phyloP scores from a whole-genome alignment of 2,113 vertebrate genomes.

The Cyanoderma ruficeps region DNA sequence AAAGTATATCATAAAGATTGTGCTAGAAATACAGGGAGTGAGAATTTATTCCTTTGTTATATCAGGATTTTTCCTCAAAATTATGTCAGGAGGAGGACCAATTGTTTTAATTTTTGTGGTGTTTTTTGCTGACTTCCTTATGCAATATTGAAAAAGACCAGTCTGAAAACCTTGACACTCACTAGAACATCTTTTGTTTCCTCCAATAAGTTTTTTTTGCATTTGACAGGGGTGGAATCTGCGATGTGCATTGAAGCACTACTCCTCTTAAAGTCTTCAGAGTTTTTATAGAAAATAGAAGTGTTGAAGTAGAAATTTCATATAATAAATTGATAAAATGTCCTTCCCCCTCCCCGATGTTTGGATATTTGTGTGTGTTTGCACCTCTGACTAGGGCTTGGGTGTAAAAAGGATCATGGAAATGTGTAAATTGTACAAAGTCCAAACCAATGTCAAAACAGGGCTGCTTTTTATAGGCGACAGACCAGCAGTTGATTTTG shows the following conservation, averaged over 20 bases:
- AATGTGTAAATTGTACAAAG: background rate
- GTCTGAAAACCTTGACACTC: background rate
- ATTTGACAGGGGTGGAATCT: background rate
- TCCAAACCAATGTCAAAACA: background rate
- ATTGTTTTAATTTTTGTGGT: background rate
- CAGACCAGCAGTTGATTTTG: background rate
- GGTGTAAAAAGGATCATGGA: background rate
- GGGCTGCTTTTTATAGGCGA: background rate
- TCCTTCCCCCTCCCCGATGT: accelerated
- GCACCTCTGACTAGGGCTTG: background rate
- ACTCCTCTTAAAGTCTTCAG: background rate
- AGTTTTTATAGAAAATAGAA: background rate
- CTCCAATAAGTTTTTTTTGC: accelerated
- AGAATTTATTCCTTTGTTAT: background rate
- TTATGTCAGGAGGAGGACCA: background rate
- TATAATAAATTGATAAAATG: background rate
- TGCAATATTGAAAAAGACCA: background rate
- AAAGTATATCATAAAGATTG: background rate
- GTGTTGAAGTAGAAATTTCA: background rate
- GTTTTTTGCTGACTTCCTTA: background rate
- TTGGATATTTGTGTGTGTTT: background rate
- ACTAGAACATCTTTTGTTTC: background rate
- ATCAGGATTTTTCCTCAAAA: background rate
- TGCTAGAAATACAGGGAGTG: background rate
- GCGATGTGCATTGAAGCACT: background rate